These are phyloP conservation scores for Sebastiscus albofasciatus DNA, from an alignment of 2,797 vertebrate genomes.

Conservation along the genomic window DNA sequence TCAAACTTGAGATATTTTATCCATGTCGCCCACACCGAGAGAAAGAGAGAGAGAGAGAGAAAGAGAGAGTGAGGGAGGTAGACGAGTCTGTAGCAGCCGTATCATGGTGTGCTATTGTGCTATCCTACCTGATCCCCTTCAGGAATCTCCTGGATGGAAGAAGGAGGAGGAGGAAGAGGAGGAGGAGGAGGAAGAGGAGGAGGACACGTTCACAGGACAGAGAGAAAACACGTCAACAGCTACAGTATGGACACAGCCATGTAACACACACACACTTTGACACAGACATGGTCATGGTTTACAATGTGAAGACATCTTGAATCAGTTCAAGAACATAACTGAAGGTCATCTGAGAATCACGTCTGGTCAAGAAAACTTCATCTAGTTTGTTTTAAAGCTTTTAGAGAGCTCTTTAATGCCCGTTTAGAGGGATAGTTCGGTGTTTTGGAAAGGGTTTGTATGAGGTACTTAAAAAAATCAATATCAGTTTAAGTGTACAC, in stretches of 20 bases:
- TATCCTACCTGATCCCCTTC: conserved; percentile 98
- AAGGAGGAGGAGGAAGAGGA: conserved; percentile 70
- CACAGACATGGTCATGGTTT: conserved; percentile 59
- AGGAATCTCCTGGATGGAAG: conserved; percentile 98
- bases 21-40: conserved; percentile 55
- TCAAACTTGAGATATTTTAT: not conserved
- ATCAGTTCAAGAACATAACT: conserved; percentile 14
- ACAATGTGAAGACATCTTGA: conserved; percentile 46
- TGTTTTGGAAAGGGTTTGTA: not conserved
- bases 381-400: not conserved
- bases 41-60: conserved; percentile 12
- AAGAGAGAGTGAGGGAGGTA: conserved; percentile 41
- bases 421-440: not conserved
- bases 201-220: conserved; percentile 92
- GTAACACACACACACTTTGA: conserved; percentile 57
- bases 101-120: conserved; percentile 73
- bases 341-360: conserved; percentile 13
- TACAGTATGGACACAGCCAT: conserved; percentile 79
- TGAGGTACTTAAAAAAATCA: not conserved
- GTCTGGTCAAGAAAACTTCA: conserved; percentile 8
- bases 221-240: conserved; percentile 99
- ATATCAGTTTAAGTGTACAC: not conserved
- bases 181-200: conserved; percentile 71
- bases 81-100: conserved; percentile 73
- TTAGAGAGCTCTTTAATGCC: not conserved